phyloP scores from a whole-genome alignment of 2,113 vertebrate species.

The Clupea harengus region DNA sequence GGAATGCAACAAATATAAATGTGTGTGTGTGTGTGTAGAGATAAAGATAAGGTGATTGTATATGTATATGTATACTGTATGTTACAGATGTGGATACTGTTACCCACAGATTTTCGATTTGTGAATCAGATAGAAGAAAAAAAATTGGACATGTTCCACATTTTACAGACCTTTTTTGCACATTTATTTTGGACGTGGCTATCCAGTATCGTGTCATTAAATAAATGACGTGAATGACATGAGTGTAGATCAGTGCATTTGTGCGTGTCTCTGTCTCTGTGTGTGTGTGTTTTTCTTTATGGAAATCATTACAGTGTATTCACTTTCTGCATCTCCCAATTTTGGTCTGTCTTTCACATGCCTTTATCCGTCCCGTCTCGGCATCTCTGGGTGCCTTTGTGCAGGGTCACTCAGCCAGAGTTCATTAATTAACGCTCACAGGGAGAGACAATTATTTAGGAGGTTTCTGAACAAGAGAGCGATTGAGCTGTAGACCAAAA shows the following conservation, averaged over 20 bases:
- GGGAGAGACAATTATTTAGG: conserved; percentile 48
- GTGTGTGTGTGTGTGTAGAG: conserved; percentile 1
- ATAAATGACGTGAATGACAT: neutral
- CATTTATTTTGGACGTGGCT: neutral
- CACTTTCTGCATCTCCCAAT: neutral
- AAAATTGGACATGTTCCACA: neutral
- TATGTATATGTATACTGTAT: neutral
- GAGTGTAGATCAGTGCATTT: neutral
- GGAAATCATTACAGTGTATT: neutral
- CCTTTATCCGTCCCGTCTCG: conserved; percentile 25
- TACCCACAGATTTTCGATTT: neutral
- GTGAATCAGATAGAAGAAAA: neutral
- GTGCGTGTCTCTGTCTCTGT: neutral
- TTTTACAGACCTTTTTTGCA: neutral
- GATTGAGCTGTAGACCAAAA: conserved; percentile 38
- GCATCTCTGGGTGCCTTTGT: conserved; percentile 33
- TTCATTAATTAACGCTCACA: conserved; percentile 50
- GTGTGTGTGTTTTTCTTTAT: neutral
- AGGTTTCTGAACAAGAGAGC: conserved; percentile 42
- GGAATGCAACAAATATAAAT: neutral
- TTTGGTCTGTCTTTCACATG: conserved; percentile 1
- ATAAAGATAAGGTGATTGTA: neutral
- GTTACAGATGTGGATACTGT: neutral
- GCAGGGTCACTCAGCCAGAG: conserved; percentile 44
- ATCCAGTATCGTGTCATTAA: neutral